Conservation (phyloP, 2,888 invertebrate genomes). For the Amblyjoppa proteus region DNA sequence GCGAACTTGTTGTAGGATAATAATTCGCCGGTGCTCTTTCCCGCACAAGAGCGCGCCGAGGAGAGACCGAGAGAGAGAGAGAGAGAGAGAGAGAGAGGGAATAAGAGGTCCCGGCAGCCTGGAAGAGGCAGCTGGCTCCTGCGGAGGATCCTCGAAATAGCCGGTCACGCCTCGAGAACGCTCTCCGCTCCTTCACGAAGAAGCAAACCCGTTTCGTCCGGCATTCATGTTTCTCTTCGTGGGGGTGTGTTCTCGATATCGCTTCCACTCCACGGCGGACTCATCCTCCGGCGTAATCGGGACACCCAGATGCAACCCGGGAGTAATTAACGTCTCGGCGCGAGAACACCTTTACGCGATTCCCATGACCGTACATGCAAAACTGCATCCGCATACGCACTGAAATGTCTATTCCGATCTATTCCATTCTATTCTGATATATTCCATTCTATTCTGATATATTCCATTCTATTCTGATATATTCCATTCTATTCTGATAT, state of each 20-base stretch:
- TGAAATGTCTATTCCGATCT: too few relatives aligned
- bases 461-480: too few relatives aligned
- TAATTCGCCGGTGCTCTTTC: slow-evolving; percentile 14
- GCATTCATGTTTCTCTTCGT: slow-evolving; percentile 62
- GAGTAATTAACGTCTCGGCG: background rate
- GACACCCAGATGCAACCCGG: background rate
- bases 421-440: too few relatives aligned
- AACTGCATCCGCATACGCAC: too few relatives aligned
- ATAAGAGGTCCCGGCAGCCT: slow-evolving; percentile 4
- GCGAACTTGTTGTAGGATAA: slow-evolving; percentile 36
- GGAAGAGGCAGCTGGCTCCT: slow-evolving; percentile 69
- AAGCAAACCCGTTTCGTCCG: slow-evolving; percentile 51
- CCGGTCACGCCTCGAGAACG: slow-evolving; percentile 68
- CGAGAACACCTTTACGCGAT: background rate
- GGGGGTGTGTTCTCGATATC: slow-evolving; percentile 70
- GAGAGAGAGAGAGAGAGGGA: background rate
- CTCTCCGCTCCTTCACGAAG: slow-evolving; percentile 15
- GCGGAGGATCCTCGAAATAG: slow-evolving; percentile 68
- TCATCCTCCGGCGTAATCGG: background rate
- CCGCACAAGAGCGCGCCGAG: slow-evolving; percentile 13
- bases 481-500: too few relatives aligned
- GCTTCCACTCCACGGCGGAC: slow-evolving; percentile 49
- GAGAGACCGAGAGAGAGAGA: background rate
- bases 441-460: too few relatives aligned
- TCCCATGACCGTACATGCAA: background rate